Conservation (phyloP, 2,113 vertebrate species). For the Oreochromis spilurus region DNA sequence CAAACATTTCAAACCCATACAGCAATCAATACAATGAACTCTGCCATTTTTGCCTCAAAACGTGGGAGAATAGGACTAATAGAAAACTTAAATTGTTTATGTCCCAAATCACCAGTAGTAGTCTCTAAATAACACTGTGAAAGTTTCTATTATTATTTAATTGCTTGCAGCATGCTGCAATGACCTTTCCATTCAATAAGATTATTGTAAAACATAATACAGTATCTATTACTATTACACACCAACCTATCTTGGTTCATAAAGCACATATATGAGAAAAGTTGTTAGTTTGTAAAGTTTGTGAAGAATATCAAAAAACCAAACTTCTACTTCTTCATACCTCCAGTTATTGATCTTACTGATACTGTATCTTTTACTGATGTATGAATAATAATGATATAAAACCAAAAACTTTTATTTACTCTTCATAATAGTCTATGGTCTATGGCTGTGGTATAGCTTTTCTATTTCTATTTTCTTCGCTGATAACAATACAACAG, state of each 20-base stretch:
- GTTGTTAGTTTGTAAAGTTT: neutral
- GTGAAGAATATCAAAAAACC: neutral
- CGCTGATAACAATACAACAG: neutral
- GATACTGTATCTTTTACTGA: neutral
- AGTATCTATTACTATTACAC: neutral
- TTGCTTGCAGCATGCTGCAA: neutral
- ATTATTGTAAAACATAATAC: neutral
- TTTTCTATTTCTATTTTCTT: neutral
- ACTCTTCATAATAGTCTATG: neutral
- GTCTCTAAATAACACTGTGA: neutral
- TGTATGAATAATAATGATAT: neutral
- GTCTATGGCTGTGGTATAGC: neutral
- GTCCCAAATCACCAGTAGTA: neutral
- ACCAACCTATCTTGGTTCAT: neutral
- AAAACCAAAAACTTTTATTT: accelerated
- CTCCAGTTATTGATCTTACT: neutral
- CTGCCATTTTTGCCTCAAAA: neutral
- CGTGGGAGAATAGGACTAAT: neutral
- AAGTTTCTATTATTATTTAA: constrained; percentile 9
- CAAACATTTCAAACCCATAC: neutral
- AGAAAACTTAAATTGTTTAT: neutral
- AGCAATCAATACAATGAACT: constrained; percentile 22
- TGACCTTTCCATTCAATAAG: neutral
- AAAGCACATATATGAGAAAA: neutral
- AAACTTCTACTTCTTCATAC: neutral